These are phyloP conservation scores for Drosophila truncata DNA, from an alignment of 1,140 invertebrate species.

Conservation along the genomic window DNA sequence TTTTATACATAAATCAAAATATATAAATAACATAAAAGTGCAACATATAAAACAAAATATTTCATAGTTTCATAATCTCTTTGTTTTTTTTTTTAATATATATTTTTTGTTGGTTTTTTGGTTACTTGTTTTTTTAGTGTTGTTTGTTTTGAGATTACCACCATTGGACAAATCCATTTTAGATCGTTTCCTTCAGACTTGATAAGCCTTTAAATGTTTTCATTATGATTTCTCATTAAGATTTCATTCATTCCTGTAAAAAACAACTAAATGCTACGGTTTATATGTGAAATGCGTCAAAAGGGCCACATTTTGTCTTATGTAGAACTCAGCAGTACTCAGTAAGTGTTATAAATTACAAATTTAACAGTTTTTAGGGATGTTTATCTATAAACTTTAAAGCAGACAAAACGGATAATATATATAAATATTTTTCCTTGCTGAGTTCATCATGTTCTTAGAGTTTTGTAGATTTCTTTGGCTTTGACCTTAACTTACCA, in stretches of 20 bases:
- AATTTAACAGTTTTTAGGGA: not conserved
- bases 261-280: constrained; percentile 79
- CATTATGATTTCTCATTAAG: constrained; percentile 50
- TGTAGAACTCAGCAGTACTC: constrained; percentile 52
- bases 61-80: constrained; percentile 50
- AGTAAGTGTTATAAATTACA: not conserved
- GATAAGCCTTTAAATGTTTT: constrained; percentile 61
- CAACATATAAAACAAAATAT: constrained; percentile 72
- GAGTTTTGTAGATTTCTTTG: constrained; percentile 11
- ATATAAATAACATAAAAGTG: constrained; percentile 79
- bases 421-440: not conserved
- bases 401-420: constrained; percentile 8
- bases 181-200: constrained; percentile 66
- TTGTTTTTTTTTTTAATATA: constrained; percentile 19
- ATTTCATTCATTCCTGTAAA: constrained; percentile 72
- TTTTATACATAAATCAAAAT: constrained; percentile 74
- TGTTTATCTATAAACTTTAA: not conserved
- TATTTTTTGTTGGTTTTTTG: constrained; percentile 31
- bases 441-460: constrained; percentile 35
- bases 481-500: constrained; percentile 74
- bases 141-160: constrained; percentile 65
- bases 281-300: constrained; percentile 62
- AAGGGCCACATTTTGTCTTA: constrained; percentile 43
- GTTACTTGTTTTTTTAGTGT: constrained; percentile 34
- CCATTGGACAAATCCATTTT: constrained; percentile 64